Evolutionary conservation across 2,888 invertebrate genomes (phyloP).

Genomic region (Drosophila pegasa): DNA sequence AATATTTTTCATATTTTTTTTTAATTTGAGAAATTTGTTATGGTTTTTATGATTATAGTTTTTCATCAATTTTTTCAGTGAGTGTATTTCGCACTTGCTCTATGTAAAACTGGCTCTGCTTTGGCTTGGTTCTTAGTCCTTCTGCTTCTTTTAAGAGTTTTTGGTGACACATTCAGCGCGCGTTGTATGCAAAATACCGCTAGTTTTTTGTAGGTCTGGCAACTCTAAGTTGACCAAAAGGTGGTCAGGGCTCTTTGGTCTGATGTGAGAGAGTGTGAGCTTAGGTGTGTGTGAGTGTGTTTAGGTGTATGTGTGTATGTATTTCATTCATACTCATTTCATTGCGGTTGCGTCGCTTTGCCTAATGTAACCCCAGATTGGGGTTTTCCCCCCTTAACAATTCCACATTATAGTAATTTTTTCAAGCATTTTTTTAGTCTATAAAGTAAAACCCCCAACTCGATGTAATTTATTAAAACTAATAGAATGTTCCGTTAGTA

Average conservation of each 20-base stretch:
- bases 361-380: slow-evolving; percentile 19
- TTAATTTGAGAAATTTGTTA: no score
- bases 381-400: neutral
- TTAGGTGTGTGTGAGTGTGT: neutral
- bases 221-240: slow-evolving; percentile 11
- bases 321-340: slow-evolving; percentile 61
- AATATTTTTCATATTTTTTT: no score
- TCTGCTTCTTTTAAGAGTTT: slow-evolving; percentile 51
- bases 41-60: no score
- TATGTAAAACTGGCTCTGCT: slow-evolving; percentile 5
- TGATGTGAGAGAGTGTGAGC: slow-evolving; percentile 32
- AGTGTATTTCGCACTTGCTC: slow-evolving; percentile 10
- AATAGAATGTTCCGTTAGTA: neutral
- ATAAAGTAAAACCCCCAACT: no score
- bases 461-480: neutral
- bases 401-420: neutral
- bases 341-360: slow-evolving; percentile 66
- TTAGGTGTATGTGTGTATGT: slow-evolving; percentile 24
- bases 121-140: slow-evolving; percentile 27
- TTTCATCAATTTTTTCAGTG: no score
- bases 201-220: slow-evolving; percentile 40
- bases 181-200: slow-evolving; percentile 51
- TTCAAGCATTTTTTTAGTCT: no score
- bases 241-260: neutral
- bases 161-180: slow-evolving; percentile 46